Evolutionary conservation across 35 echinoderm and acorn worm genomes (phyloP), one percentile per base, ranked within the genome.

Genomic region (Heliocidaris erythrogramma): DNA sequence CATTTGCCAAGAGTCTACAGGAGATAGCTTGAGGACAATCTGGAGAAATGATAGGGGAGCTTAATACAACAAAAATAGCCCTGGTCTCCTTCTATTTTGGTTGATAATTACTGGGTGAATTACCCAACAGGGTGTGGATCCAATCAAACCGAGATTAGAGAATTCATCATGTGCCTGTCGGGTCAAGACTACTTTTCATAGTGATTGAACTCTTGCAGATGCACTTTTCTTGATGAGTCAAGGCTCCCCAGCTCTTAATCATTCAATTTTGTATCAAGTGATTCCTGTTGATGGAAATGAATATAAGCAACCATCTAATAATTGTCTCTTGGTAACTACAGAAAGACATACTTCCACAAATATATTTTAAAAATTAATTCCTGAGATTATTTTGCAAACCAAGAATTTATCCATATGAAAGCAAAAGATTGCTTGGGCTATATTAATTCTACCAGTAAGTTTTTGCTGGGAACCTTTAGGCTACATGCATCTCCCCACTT

Each of bases 141-240:
- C 65, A 78, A 78, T 78, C 65, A 78, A 78, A 18, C 7, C 0
- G 65, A 78, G 21, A 78, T 78, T 78, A n/a, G 5, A 78, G 65
- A 78, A 78, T 27, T 78, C 65, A 27, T 18, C 21, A 78, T 78
- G 52, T 56, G 65, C 65, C 65, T 78, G 27, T 78, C 65, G 21
- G 65, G 14, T 78, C 21, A 78, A 78, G 65, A 78, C 65, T 21
- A 7, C 21, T 21, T 78, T 21, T n/a, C 21, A 78, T 21, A 78
- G 27, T 78, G 65, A 78, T 27, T 24, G 65, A 78, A 78, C 65
- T 78, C 65, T 78, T 78, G 65, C 21, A 18, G 27, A 78, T n/a
- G 65, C 65, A 78, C 65, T 78, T 78, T 78, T n/a, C 65, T 78
- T 78, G 65, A n/a, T 78, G 65, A 78, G 65, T 78, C 65, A 78